Conservation (phyloP, 1,140 invertebrate species). For the Drosophila asahinai region DNA sequence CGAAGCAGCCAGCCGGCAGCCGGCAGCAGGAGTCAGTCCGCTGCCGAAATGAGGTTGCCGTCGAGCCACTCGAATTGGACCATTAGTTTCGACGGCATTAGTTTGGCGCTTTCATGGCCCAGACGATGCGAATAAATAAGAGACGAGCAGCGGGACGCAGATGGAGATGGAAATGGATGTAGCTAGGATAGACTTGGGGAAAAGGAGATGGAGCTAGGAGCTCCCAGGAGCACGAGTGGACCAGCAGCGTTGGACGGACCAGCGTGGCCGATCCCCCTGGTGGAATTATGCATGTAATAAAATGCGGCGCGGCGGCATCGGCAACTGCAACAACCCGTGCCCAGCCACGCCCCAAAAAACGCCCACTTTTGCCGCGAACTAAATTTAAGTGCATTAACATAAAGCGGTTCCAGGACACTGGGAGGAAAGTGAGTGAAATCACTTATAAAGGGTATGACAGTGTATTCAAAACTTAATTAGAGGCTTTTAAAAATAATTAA, state of each 20-base stretch:
- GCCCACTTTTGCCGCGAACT: slow-evolving; percentile 54
- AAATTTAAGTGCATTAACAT: slow-evolving; percentile 84
- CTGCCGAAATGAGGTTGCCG: slow-evolving; percentile 45
- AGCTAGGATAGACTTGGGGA: not conserved
- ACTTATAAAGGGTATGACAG: too few species aligned
- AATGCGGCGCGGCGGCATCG: slow-evolving; percentile 57
- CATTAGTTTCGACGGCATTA: slow-evolving; percentile 84
- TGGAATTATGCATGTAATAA: slow-evolving; percentile 81
- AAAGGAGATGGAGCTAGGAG: not conserved
- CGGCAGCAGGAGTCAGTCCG: slow-evolving; percentile 20
- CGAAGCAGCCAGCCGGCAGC: slow-evolving; percentile 2
- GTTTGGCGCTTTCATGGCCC: slow-evolving; percentile 72
- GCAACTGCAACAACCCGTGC: slow-evolving; percentile 62
- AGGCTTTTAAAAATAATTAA: too few species aligned
- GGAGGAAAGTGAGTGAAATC: not conserved
- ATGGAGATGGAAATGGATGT: slow-evolving; percentile 30
- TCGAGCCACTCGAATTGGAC: slow-evolving; percentile 83
- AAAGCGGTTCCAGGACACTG: slow-evolving; percentile 55
- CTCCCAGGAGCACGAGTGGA: slow-evolving; percentile 27
- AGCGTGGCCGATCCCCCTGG: slow-evolving; percentile 49
- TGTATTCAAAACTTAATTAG: too few species aligned
- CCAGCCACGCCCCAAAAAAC: slow-evolving; percentile 48
- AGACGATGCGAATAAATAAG: slow-evolving; percentile 74
- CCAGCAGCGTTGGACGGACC: slow-evolving; percentile 6
- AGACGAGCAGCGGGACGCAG: slow-evolving; percentile 54